Conservation (phyloP, 1,140 invertebrate species). For the Nephotettix cincticeps region DNA sequence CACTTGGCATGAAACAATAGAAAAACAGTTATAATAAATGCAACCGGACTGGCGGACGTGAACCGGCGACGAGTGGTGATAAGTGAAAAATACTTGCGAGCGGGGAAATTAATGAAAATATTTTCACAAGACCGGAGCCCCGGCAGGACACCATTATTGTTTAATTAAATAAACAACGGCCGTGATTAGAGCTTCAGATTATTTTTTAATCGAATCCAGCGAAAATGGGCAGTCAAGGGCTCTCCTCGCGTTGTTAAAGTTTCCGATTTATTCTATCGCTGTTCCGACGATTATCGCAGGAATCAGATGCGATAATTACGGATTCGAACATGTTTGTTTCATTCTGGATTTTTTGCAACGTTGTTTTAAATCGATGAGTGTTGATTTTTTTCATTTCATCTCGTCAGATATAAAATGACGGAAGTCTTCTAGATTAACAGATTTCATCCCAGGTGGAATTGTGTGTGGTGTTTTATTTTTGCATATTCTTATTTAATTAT, state of each 20-base stretch:
- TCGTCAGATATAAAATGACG: too few species aligned
- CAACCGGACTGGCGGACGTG: background rate
- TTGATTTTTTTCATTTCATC: too few species aligned
- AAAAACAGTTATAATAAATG: constrained; percentile 17
- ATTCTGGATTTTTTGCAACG: too few species aligned
- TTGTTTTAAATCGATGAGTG: too few species aligned
- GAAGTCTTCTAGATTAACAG: too few species aligned
- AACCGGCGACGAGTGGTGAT: background rate
- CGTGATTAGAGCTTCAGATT: constrained; percentile 10
- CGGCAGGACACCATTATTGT: constrained; percentile 13
- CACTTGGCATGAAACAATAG: background rate
- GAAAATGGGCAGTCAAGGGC: background rate
- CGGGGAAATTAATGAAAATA: constrained; percentile 20
- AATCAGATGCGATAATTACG: too few species aligned
- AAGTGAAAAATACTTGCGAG: constrained; percentile 20
- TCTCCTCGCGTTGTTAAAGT: background rate
- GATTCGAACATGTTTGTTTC: too few species aligned
- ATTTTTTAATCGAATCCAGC: constrained; percentile 12
- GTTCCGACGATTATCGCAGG: too few species aligned
- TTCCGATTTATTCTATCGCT: too few species aligned
- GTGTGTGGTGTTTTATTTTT: too few species aligned
- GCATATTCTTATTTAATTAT: too few species aligned
- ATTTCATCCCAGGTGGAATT: too few species aligned
- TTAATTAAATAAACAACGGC: constrained; percentile 16
- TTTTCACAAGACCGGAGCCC: constrained; percentile 13